Conservation (phyloP, 1,140 invertebrate genomes). For the Pogonomyrmex barbatus region DNA sequence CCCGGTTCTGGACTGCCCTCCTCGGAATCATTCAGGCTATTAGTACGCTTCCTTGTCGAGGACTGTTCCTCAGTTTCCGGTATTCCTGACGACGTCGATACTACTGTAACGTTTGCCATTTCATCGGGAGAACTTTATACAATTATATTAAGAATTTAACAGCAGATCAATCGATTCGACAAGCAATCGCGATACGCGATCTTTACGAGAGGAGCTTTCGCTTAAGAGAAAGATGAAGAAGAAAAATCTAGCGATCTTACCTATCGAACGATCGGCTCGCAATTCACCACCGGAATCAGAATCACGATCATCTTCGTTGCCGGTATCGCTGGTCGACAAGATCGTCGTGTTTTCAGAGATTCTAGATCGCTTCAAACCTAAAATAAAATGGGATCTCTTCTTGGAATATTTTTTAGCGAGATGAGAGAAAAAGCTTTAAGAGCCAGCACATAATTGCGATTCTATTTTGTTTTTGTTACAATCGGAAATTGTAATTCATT, state of each 20-base stretch:
- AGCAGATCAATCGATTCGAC: neutral
- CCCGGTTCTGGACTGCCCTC: conserved; percentile 82
- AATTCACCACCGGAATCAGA: conserved; percentile 85
- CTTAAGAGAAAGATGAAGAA: neutral
- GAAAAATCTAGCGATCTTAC: conserved; percentile 36
- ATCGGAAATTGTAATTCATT: conserved; percentile 21
- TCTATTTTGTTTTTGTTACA: neutral
- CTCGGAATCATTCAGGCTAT: conserved; percentile 81
- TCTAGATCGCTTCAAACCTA: conserved; percentile 83
- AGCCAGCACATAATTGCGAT: neutral
- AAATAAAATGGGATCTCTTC: conserved; percentile 65
- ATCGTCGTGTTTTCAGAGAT: conserved; percentile 82
- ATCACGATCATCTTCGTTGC: conserved; percentile 86
- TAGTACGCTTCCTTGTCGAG: conserved; percentile 74
- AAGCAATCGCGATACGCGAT: neutral
- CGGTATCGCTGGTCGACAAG: conserved; percentile 83
- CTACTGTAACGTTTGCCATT: conserved; percentile 47
- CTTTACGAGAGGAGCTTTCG: neutral
- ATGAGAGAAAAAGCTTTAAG: neutral
- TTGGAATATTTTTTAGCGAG: neutral
- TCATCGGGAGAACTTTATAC: conserved; percentile 2
- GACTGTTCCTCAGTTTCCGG: conserved; percentile 68
- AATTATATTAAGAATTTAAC: neutral
- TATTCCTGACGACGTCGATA: conserved; percentile 66
- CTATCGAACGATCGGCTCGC: conserved; percentile 69